Conservation (phyloP, 1,140 invertebrate genomes). For the Bemisia tabaci region DNA sequence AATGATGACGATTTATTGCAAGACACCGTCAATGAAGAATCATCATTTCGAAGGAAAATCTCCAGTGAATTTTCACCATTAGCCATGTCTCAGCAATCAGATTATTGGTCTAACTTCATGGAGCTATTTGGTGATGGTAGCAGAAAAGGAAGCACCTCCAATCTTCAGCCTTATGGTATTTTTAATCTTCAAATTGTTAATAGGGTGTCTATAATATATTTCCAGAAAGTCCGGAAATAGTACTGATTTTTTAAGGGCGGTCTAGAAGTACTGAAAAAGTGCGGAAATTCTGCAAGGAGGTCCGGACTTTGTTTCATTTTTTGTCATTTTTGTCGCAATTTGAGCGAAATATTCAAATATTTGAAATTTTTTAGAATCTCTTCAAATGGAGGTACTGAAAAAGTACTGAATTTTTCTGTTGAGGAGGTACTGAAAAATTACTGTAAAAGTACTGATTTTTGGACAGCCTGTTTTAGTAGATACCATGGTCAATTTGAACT, state of each 20-base stretch:
- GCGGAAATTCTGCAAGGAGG: too few relatives aligned
- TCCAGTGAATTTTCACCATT: slow-evolving; percentile 26
- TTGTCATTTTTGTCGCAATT: too few relatives aligned
- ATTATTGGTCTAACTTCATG: slow-evolving; percentile 24
- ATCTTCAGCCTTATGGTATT: slow-evolving; percentile 23
- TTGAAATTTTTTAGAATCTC: background rate
- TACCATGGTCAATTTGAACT: too few relatives aligned
- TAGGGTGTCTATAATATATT: background rate
- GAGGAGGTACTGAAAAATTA: too few relatives aligned
- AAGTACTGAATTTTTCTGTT: too few relatives aligned
- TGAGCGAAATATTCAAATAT: background rate
- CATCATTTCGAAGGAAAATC: slow-evolving; percentile 20
- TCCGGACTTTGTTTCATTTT: too few relatives aligned
- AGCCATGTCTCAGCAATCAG: slow-evolving; percentile 21
- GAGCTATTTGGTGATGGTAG: slow-evolving; percentile 26
- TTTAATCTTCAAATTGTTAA: background rate
- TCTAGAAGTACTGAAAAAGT: too few relatives aligned
- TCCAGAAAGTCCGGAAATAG: too few relatives aligned
- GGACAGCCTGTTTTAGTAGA: too few relatives aligned
- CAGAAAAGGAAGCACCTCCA: slow-evolving; percentile 26
- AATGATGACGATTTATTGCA: background rate
- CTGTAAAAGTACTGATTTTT: too few relatives aligned
- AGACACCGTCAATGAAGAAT: slow-evolving; percentile 1
- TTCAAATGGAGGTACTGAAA: too few relatives aligned
- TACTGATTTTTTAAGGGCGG: too few relatives aligned